These are phyloP conservation scores for Aegithalos caudatus DNA, from an alignment of 2,113 vertebrate genomes.

Conservation along the genomic window DNA sequence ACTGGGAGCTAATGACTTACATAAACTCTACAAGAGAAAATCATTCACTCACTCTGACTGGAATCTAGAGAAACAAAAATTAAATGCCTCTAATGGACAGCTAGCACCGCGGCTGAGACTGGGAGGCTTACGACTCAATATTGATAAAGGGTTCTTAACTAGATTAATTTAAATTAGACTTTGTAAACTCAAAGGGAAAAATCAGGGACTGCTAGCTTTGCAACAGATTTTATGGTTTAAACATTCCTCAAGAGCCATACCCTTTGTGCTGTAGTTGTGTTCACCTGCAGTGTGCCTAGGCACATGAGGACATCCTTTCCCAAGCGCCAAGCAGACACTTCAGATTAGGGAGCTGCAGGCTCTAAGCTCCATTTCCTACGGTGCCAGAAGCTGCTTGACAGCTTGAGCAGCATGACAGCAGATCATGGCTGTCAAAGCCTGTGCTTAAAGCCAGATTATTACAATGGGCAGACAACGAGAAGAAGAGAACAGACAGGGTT, in stretches of 20 bases:
- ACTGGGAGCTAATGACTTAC: neutral
- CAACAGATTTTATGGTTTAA: neutral
- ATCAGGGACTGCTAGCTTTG: neutral
- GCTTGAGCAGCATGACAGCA: constrained; percentile 10
- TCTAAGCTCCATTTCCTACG: neutral
- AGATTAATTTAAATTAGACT: neutral
- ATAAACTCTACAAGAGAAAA: neutral
- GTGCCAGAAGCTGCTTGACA: neutral
- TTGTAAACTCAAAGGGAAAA: neutral
- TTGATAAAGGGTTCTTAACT: neutral
- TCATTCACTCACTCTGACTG: neutral
- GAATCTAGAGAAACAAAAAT: neutral
- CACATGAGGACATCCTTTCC: neutral
- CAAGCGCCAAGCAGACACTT: neutral
- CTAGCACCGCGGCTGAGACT: neutral
- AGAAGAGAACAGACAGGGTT: neutral
- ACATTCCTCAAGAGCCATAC: neutral
- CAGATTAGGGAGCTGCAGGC: neutral
- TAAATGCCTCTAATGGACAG: neutral
- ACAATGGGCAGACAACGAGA: neutral
- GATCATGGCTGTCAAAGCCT: neutral
- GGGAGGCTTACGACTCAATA: neutral
- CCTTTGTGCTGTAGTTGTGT: neutral
- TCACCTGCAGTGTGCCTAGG: neutral
- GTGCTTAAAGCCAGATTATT: neutral